Conservation (phyloP, 2,797 vertebrate genomes). For the Leptodactylus fallax region DNA sequence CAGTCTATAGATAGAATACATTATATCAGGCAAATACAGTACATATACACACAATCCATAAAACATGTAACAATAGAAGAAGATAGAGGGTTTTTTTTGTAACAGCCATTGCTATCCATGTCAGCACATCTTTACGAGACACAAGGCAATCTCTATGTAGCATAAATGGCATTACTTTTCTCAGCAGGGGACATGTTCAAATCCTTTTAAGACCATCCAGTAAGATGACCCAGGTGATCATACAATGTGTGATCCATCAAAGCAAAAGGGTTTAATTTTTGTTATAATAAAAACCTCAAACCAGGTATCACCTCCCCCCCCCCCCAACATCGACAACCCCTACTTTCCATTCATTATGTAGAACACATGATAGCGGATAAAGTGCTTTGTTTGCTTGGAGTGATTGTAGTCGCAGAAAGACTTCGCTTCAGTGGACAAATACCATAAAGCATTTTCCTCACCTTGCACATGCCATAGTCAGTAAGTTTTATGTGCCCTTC, state of each 20-base stretch:
- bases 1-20: too few relatives aligned
- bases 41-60: not conserved
- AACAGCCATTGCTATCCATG: not conserved
- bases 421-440: slow-evolving; percentile 29
- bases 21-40: not conserved
- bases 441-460: slow-evolving; percentile 70
- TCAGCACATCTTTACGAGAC: too few relatives aligned
- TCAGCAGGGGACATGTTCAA: not conserved
- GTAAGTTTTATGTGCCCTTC: slow-evolving; percentile 99
- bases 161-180: not conserved
- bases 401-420: not conserved
- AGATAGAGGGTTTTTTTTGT: not conserved
- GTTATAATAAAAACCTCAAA: not conserved
- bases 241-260: too few relatives aligned
- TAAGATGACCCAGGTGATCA: not conserved
- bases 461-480: slow-evolving; percentile 99
- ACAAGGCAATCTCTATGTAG: not conserved
- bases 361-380: not conserved
- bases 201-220: not conserved
- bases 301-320: not conserved
- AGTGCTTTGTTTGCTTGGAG: slow-evolving; percentile 20
- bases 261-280: not conserved
- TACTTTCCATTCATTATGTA: not conserved
- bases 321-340: too few relatives aligned
- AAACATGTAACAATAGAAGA: not conserved